Evolutionary conservation across 30 jellyfish, hydroid and myxozoan genomes (phyloP).

Genomic region (Turritopsis rubra): DNA sequence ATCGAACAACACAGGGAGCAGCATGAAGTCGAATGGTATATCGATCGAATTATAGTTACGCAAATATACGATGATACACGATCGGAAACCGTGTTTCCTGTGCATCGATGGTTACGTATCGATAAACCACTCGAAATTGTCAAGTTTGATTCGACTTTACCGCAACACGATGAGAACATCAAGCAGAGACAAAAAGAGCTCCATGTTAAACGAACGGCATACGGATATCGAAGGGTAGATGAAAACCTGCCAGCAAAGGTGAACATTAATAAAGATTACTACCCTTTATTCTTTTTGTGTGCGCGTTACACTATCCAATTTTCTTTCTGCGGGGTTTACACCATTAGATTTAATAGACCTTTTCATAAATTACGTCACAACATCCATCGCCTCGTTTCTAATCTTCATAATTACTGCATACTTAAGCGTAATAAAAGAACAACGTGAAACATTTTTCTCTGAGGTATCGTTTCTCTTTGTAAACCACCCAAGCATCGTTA

Average conservation of each 20-base stretch:
- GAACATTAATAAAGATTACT: too few relatives aligned
- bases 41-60: slow-evolving; percentile 65
- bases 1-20: slow-evolving; percentile 86
- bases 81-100: slow-evolving; percentile 69
- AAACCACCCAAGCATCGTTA: too few relatives aligned
- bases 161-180: slow-evolving; percentile 57
- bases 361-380: too few relatives aligned
- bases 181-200: slow-evolving; percentile 69
- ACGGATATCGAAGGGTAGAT: slow-evolving; percentile 40
- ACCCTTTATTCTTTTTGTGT: too few relatives aligned
- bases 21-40: slow-evolving; percentile 88
- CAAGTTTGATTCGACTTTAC: slow-evolving; percentile 59
- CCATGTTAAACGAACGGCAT: slow-evolving; percentile 43
- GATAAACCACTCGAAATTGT: slow-evolving; percentile 45
- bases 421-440: too few relatives aligned
- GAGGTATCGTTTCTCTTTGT: too few relatives aligned
- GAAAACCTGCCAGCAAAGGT: slow-evolving; percentile 61
- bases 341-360: too few relatives aligned
- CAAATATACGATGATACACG: slow-evolving; percentile 54
- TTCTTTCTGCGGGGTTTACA: too few relatives aligned
- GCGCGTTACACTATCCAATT: too few relatives aligned
- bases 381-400: too few relatives aligned
- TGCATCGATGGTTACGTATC: slow-evolving; percentile 85
- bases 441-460: too few relatives aligned
- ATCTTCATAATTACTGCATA: too few relatives aligned